Evolutionary conservation across 2,888 invertebrate genomes (phyloP).

Genomic region (Kuschelorhynchus macadamiae): DNA sequence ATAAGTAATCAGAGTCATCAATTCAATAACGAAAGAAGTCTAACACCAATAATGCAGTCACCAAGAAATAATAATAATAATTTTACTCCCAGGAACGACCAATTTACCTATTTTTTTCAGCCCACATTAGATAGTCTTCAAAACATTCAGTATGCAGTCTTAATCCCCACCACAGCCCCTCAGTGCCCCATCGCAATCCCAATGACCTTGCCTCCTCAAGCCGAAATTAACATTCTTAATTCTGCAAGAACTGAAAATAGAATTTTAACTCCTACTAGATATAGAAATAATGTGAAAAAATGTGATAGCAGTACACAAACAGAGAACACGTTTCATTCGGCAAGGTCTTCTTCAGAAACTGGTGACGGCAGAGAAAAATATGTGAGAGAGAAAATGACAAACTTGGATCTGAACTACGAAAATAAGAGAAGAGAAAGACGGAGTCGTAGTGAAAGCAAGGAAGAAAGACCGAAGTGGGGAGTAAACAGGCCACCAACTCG

Average conservation of each 20-base stretch:
- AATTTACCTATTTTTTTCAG: slow-evolving; percentile 66
- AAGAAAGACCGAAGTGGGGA: slow-evolving; percentile 82
- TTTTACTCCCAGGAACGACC: slow-evolving; percentile 58
- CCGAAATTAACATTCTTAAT: slow-evolving; percentile 50
- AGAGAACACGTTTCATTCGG: slow-evolving; percentile 64
- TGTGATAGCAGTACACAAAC: slow-evolving; percentile 82
- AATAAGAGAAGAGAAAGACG: slow-evolving; percentile 72
- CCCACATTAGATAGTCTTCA: slow-evolving; percentile 66
- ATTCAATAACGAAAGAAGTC: slow-evolving; percentile 33
- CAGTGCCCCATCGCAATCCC: slow-evolving; percentile 63
- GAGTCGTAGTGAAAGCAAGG: slow-evolving; percentile 73
- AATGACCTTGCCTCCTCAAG: slow-evolving; percentile 51
- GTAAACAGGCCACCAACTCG: slow-evolving; percentile 84
- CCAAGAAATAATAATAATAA: slow-evolving; percentile 33
- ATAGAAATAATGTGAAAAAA: slow-evolving; percentile 68
- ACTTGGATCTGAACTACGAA: slow-evolving; percentile 71
- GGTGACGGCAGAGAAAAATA: slow-evolving; percentile 62
- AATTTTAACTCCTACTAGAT: slow-evolving; percentile 74
- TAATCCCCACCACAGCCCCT: slow-evolving; percentile 68
- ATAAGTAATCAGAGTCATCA: slow-evolving; percentile 6
- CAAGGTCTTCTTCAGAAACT: slow-evolving; percentile 45
- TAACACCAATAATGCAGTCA: slow-evolving; percentile 42
- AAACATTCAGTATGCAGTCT: slow-evolving; percentile 74
- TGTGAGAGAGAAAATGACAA: slow-evolving; percentile 65
- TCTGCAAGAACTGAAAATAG: slow-evolving; percentile 68